Evolutionary conservation across 2,797 vertebrate genomes (phyloP).

Genomic region (Liparis tanakae): DNA sequence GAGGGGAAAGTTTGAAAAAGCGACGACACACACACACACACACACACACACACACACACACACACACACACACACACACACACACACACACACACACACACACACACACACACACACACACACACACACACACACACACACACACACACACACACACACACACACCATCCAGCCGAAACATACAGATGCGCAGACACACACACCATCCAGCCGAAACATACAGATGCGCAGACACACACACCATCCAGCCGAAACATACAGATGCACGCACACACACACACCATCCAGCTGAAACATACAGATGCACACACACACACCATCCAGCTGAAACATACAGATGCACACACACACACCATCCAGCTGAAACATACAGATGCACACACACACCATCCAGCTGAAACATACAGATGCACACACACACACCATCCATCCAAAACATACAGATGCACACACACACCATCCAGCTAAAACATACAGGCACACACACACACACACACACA

Average conservation of each 20-base stretch:
- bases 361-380: too few species aligned
- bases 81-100: constrained; percentile 73
- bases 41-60: constrained; percentile 63
- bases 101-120: constrained; percentile 71
- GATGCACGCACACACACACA: constrained; percentile 57
- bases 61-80: constrained; percentile 64
- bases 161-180: too few species aligned
- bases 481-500: not conserved
- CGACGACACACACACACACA: not conserved
- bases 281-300: too few species aligned
- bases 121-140: constrained; percentile 63
- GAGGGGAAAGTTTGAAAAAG: not conserved
- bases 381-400: too few species aligned
- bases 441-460: constrained; percentile 12
- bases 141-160: constrained; percentile 64
- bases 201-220: too few species aligned
- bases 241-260: too few species aligned
- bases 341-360: constrained; percentile 77
- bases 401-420: constrained; percentile 10
- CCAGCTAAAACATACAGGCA: too few species aligned
- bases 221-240: constrained; percentile 58
- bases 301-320: constrained; percentile 14
- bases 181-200: constrained; percentile 11
- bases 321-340: too few species aligned
- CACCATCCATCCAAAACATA: too few species aligned